Evolutionary conservation across 2,113 vertebrate genomes (phyloP).

Genomic region (Orycteropus afer): DNA sequence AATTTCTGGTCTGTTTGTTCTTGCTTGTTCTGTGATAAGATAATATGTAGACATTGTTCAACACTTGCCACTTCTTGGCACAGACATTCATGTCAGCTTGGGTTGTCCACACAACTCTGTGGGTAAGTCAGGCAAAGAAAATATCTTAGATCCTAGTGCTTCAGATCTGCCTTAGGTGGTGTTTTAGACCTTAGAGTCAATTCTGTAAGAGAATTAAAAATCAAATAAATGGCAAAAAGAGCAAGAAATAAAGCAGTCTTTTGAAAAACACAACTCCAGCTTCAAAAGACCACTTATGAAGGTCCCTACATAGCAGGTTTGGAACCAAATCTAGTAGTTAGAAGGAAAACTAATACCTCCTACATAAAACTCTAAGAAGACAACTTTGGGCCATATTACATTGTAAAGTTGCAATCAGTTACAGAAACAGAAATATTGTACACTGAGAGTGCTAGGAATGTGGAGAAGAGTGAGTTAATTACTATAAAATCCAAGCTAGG

Average conservation of each 20-base stretch:
- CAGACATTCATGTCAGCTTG: neutral
- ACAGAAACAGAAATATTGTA: neutral
- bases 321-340: neutral
- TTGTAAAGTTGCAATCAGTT: neutral
- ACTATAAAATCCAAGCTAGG: conserved; percentile 29
- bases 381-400: neutral
- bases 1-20: neutral
- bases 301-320: neutral
- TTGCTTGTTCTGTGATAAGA: neutral
- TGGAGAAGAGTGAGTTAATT: neutral
- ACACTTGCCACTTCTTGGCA: neutral
- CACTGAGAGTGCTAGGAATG: neutral
- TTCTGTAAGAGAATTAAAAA: neutral
- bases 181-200: neutral
- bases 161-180: neutral
- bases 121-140: neutral
- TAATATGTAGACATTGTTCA: neutral
- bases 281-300: conserved; percentile 21
- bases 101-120: neutral
- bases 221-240: conserved; percentile 10
- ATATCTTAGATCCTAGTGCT: neutral
- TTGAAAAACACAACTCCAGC: neutral
- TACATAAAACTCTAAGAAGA: neutral
- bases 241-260: neutral
- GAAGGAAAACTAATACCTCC: neutral